Conservation (phyloP, 2,113 vertebrate genomes). For the Canis aureus region DNA sequence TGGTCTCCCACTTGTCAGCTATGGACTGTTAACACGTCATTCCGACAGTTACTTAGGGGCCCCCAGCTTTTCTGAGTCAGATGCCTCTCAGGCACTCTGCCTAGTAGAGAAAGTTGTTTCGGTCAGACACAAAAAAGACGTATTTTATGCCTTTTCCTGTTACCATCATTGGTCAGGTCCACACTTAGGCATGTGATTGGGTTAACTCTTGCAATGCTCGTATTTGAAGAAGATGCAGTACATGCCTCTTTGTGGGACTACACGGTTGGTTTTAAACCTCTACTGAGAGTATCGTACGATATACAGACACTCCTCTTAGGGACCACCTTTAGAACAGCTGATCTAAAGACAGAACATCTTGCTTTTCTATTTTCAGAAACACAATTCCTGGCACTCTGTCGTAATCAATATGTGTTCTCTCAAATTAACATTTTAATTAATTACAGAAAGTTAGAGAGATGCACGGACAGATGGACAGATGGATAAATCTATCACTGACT, state of each 20-base stretch:
- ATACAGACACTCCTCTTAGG: neutral
- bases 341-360: neutral
- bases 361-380: neutral
- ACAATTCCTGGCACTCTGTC: neutral
- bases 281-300: neutral
- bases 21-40: conserved; percentile 69
- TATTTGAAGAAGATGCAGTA: no score
- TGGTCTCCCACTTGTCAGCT: conserved; percentile 70
- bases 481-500: no score
- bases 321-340: neutral
- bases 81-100: neutral
- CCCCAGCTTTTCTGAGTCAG: conserved; percentile 61
- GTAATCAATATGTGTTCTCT: neutral
- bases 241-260: neutral
- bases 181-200: neutral
- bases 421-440: neutral
- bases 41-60: conserved; percentile 67
- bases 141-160: conserved; percentile 51
- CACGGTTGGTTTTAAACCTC: neutral
- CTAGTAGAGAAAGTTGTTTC: neutral
- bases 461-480: neutral
- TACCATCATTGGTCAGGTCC: neutral
- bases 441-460: neutral
- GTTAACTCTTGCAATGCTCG: neutral
- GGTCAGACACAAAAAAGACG: conserved; percentile 21